Percentiles rank a stretch among this genome's conserved stretches.
Conservation (phyloP, 2,888 invertebrate species). For the Oscheius onirici region DNA sequence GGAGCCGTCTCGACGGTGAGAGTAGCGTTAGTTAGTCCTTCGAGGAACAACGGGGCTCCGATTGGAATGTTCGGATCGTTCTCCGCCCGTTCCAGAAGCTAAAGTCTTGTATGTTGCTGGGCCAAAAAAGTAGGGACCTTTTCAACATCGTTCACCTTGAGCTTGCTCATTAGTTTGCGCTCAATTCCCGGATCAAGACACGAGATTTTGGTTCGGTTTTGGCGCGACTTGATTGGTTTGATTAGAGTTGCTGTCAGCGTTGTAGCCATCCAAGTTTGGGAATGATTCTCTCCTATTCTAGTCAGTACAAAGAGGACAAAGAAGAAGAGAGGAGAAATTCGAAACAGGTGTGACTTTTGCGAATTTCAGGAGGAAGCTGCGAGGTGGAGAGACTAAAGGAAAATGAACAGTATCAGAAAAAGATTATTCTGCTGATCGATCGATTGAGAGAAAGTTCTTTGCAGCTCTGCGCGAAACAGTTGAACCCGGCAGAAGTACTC, state of each 20-base stretch:
- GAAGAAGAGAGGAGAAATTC: background rate
- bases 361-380: background rate
- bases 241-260: background rate
- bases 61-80: constrained; percentile 65
- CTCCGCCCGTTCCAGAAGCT: constrained; percentile 57
- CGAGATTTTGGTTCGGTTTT: constrained; percentile 45
- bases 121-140: background rate
- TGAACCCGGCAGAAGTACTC: constrained; percentile 32
- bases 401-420: background rate
- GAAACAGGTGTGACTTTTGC: background rate
- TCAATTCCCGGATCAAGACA: constrained; percentile 51
- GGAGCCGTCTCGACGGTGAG: constrained; percentile 44
- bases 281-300: background rate
- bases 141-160: constrained; percentile 12
- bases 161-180: constrained; percentile 37
- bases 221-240: constrained; percentile 10
- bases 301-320: background rate
- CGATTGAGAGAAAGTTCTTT: background rate
- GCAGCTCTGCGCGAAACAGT: constrained; percentile 9
- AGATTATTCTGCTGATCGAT: background rate
- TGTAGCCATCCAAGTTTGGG: constrained; percentile 32
- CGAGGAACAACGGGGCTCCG: constrained; percentile 68
- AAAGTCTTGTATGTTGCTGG: background rate
- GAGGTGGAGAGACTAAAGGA: background rate
- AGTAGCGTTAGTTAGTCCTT: constrained; percentile 52